A percentile compares a stretch with the other conserved stretches of the same genome.
These are phyloP conservation scores for Sturnus vulgaris DNA, from an alignment of 2,113 vertebrate species.

Conservation along the genomic window DNA sequence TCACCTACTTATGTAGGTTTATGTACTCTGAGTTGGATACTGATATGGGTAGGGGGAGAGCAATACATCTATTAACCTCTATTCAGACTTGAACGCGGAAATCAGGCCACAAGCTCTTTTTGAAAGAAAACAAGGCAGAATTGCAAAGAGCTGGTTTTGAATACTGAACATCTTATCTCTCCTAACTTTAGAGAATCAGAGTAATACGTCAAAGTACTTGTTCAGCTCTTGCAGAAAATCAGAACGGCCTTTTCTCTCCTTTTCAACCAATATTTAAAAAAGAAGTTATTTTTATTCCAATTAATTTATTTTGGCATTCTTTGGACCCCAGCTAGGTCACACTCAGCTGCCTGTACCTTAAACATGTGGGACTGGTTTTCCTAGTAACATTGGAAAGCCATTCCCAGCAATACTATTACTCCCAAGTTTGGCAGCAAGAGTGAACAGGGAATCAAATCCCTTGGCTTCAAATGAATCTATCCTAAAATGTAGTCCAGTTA, in stretches of 20 bases:
- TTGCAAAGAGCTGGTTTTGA: background rate
- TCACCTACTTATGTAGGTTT: background rate
- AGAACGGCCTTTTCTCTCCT: background rate
- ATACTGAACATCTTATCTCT: background rate
- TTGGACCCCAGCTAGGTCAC: background rate
- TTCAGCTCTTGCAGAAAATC: background rate
- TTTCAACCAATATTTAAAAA: background rate
- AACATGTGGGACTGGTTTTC: background rate
- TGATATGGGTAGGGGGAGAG: accelerated
- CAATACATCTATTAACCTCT: background rate
- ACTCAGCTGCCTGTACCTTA: background rate
- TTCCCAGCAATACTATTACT: background rate
- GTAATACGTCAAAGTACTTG: background rate
- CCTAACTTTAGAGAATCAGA: background rate
- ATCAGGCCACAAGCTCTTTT: background rate
- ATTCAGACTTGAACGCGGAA: background rate
- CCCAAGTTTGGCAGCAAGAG: background rate
- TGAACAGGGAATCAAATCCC: background rate
- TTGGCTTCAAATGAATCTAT: background rate
- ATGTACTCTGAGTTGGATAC: background rate
- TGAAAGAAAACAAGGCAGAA: background rate
- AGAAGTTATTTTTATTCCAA: background rate
- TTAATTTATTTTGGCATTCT: background rate
- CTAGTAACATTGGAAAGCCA: background rate
- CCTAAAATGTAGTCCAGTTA: background rate